Base-by-base conservation (phyloP, 2,888 invertebrate species). In the Ametastegia equiseti region DNA sequence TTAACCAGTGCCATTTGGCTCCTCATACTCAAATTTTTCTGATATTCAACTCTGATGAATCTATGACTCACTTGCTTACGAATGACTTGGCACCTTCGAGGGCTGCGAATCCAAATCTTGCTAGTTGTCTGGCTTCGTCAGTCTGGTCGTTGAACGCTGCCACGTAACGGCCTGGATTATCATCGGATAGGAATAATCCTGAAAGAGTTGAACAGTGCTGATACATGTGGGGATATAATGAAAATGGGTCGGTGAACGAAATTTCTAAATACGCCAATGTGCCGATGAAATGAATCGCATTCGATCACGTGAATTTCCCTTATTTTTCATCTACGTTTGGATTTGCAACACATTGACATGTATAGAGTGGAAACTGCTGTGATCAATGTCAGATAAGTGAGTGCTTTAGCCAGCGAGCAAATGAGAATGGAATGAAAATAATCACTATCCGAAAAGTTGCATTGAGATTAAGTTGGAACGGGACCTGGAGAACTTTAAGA, bases 141-240 rank as follows among this genome's bases (percentile, higher is more conserved):
- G 93, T 93, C 30, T 96, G 96, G 0, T 94, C 94, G 89, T 96
- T 96, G 92, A 96, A 96, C 0, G 94, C 94, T 0, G 96, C 96
- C 71, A 96, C 94, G 88, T 94, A 95, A 13, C 94, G 93, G 0
- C 95, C 96, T 6, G 96, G 96, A 87, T 95, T 94, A 69, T 94
- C 93, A 69, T 92, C 92, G 27, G 94, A 93, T 83, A 96, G 90
- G 92, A 94, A 94, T 5, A 95, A 90, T 69, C 96, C 96, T 96
- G 89, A 6, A 89, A 86, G 30, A 73, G 47, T 82, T 63, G 19
- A 67, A 27, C 47, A n/a, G 39, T 45, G 39, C n/a, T 39, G 39
- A 19, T n/a, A 30, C 30, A 33, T 13, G 27, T 33, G n/a, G 23
- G 30, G 5, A 71, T 27, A 6, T 23, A 5, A 11, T 9, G 60